Base-by-base conservation (phyloP, 1,140 invertebrate genomes). In the Pectinophora gossypiella region DNA sequence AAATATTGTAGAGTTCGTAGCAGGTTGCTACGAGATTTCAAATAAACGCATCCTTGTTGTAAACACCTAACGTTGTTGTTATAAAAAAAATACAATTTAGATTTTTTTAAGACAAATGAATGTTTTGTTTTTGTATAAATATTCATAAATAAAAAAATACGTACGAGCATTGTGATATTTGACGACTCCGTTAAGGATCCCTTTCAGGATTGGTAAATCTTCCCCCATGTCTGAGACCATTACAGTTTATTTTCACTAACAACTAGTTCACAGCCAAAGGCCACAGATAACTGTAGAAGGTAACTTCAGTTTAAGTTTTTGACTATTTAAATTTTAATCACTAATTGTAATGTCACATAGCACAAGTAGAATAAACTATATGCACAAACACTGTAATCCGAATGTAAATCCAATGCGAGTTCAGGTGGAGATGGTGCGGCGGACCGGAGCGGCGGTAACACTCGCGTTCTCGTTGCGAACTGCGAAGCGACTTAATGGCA, bases 121-220 rank as follows among this genome's bases (percentile, higher is more conserved):
- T n/a, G n/a, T n/a, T n/a, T n/a, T n/a, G n/a, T n/a, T n/a, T n/a
- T n/a, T n/a, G n/a, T n/a, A n/a, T n/a, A n/a, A n/a, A n/a, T n/a
- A n/a, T n/a, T 15, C 1, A 13, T 40, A 40, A 46, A 40, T 36
- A 52, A 56, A 51, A 68, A 56, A 60, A 90, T 89, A 95, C 94
- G 85, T 95, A 95, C 95, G 94, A 90, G 94, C 94, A 92, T 96
- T 95, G 83, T 95, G 94, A 88, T 95, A 96, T 85, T 95, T 93
- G 76, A 95, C 93, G 64, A 94, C 94, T 75, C 95, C 95, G 84
- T 95, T 95, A 48, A 96, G 91, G 82, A 96, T 96, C 57, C 94
- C 94, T 85, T 95, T 96, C 22, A 96, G 90, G 72, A 96, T 96
- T 59, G 95, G 94, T 85, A 95, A 90, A 90, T 95, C 94, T 90